Conservation (phyloP, 1,140 invertebrate species). For the Anastatus disparis region DNA sequence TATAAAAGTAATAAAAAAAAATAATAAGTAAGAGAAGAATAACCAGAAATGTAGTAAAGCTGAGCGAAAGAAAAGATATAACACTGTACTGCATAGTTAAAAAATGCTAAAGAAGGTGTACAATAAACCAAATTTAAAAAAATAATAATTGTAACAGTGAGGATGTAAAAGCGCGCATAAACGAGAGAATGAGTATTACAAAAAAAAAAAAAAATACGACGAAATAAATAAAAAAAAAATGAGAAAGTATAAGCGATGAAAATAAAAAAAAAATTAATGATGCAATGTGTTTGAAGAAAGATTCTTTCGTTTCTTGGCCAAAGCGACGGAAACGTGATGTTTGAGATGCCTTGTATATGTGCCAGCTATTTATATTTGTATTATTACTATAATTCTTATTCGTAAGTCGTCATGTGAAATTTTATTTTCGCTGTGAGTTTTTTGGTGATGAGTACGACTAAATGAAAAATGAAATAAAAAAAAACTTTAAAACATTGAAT, state of each 20-base stretch:
- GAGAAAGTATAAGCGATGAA: constrained; percentile 31
- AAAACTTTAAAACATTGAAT: neutral
- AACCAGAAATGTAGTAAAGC: no score
- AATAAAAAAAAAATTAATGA: constrained; percentile 39
- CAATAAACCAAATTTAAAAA: constrained; percentile 21
- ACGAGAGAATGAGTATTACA: constrained; percentile 38
- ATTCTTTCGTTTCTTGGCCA: constrained; percentile 44
- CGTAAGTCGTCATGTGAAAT: constrained; percentile 38
- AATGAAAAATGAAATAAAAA: constrained; percentile 7
- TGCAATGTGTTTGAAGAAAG: constrained; percentile 38
- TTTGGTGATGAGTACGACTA: neutral
- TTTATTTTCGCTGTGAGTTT: constrained; percentile 23
- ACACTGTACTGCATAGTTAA: neutral
- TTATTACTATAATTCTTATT: constrained; percentile 53
- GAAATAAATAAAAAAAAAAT: constrained; percentile 19
- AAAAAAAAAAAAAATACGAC: constrained; percentile 36
- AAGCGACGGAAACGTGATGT: constrained; percentile 54
- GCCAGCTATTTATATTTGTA: constrained; percentile 62
- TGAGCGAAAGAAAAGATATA: no score
- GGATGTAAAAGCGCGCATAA: neutral
- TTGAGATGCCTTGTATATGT: constrained; percentile 62
- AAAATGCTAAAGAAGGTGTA: constrained; percentile 20
- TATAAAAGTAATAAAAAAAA: constrained; percentile 12
- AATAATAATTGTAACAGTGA: neutral
- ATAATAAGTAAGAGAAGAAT: neutral